These are phyloP conservation scores for Mugil cephalus DNA, from an alignment of 2,113 vertebrate genomes.

Conservation along the genomic window DNA sequence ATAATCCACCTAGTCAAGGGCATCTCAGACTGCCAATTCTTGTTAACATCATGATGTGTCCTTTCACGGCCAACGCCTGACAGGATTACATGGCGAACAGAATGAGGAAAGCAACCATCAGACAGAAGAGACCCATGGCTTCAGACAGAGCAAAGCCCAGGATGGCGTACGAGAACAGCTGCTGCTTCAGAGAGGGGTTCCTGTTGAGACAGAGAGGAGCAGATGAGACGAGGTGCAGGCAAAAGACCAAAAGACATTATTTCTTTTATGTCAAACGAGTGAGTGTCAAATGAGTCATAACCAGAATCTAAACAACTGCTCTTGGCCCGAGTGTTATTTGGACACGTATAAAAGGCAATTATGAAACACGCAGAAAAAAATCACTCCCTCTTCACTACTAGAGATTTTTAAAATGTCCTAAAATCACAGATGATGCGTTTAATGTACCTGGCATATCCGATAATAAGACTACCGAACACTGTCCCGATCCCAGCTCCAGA, in stretches of 20 bases:
- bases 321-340: neutral
- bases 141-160: slow-evolving; percentile 98
- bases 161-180: slow-evolving; percentile 99
- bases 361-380: too few species aligned
- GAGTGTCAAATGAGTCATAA: too few species aligned
- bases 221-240: neutral
- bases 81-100: slow-evolving; percentile 96
- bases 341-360: too few species aligned
- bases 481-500: slow-evolving; percentile 99
- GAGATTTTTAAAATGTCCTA: too few species aligned
- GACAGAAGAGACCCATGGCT: slow-evolving; percentile 99
- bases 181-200: slow-evolving; percentile 99
- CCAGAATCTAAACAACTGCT: neutral
- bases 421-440: neutral
- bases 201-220: slow-evolving; percentile 79
- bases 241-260: neutral
- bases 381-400: too few species aligned
- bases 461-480: slow-evolving; percentile 98
- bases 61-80: slow-evolving; percentile 16
- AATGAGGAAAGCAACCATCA: slow-evolving; percentile 99
- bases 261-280: too few species aligned
- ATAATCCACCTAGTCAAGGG: slow-evolving; percentile 27
- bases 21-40: slow-evolving; percentile 63
- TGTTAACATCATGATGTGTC: slow-evolving; percentile 57
- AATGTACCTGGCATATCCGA: slow-evolving; percentile 96